Percentiles rank a stretch among this genome's conserved stretches.
Conservation (phyloP, 2,113 vertebrate species). For the Cygnus atratus region DNA sequence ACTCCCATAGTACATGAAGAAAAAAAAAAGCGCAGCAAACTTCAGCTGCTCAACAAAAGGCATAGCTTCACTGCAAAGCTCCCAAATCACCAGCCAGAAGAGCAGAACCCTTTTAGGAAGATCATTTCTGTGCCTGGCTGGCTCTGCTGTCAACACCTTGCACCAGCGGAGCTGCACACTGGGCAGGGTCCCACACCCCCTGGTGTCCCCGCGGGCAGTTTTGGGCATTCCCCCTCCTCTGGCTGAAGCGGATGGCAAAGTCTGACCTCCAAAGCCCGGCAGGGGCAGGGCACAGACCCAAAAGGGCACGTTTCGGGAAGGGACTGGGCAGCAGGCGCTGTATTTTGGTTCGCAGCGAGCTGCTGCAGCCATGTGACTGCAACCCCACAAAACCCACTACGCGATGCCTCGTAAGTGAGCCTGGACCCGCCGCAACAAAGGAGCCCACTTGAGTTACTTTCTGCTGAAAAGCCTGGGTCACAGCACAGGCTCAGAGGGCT, state of each 20-base stretch:
- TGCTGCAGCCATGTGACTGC: background rate
- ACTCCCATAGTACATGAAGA: background rate
- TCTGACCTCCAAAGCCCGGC: background rate
- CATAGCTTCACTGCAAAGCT: background rate
- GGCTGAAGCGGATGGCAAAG: background rate
- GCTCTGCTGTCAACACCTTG: background rate
- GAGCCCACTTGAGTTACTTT: constrained; percentile 8
- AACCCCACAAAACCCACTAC: background rate
- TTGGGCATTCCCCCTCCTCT: constrained; percentile 22
- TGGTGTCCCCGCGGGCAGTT: background rate
- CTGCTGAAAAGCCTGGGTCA: background rate
- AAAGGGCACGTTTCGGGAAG: background rate
- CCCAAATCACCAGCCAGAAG: background rate
- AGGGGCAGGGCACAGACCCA: background rate
- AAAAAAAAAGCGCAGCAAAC: constrained; percentile 15
- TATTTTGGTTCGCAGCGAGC: constrained; percentile 25
- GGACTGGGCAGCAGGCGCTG: background rate
- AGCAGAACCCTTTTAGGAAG: constrained; percentile 10
- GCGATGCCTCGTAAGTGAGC: constrained; percentile 32
- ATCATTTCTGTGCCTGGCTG: background rate
- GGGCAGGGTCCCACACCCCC: background rate
- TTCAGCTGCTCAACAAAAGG: constrained; percentile 11
- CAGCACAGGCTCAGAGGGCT: background rate
- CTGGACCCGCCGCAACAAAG: background rate
- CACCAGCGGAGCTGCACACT: background rate